Base-by-base conservation (phyloP, 2,888 invertebrate species). In the Tipula unca region DNA sequence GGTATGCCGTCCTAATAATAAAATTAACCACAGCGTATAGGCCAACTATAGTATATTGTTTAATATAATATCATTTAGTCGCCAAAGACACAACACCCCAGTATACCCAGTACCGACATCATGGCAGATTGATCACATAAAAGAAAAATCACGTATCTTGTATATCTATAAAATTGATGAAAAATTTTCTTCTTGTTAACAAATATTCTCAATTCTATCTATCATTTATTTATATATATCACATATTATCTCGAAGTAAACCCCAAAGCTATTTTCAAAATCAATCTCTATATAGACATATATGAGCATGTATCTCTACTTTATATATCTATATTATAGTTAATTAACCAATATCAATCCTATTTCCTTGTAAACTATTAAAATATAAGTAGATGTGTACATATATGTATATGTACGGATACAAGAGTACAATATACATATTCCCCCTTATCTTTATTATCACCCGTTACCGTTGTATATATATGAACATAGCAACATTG, bases 181-280 rank as follows among this genome's bases (percentile, higher is more conserved):
- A 69, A 69, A 25, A 69, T 69, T 69, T 69, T 10, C 8, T 69
- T 69, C 8, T 69, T 69, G 20, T 69, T 69, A 69, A 69, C 69
- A 69, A 69, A 69, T 69, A 69, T 69, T 69, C 69, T 69, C 69
- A 69, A 69, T 69, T 69, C 10, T 69, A 69, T 69, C 69, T 69
- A 25, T 69, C 69, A 69, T 69, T 25, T 69, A 25, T 25, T 25
- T 69, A 69, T 25, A 69, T 8, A 69, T n/a, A n/a, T n/a, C n/a
- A 69, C 69, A 69, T n/a, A 25, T 6, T n/a, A 69, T 8, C 48
- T 17, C 1, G 17, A 48, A 48, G 48, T 48, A 48, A 48, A 48
- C 48, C 48, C 48, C 48, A 48, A 48, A 48, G 48, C 48, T 48
- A 48, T 48, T 48, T 48, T 0, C 48, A 3, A 69, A 69, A 69